phyloP scores from a whole-genome alignment of 2,888 invertebrate genomes.

The Blomia tropicalis region DNA sequence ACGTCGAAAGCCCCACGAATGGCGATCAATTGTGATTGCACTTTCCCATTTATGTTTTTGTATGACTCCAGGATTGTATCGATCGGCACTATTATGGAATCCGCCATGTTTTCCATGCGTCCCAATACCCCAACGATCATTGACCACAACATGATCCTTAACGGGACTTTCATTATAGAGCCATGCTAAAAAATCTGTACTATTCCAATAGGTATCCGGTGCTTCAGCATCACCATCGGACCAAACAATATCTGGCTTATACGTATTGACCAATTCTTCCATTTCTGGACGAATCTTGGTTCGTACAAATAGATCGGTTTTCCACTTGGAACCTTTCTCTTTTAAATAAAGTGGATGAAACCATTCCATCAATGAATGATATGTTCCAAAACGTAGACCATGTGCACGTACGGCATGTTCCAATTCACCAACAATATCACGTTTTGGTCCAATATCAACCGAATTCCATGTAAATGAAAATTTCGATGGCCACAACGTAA shows the following conservation, averaged over 20 bases:
- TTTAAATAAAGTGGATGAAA: conserved; percentile 37
- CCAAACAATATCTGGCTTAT: conserved; percentile 62
- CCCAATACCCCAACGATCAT: conserved; percentile 79
- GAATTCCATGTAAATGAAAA: conserved; percentile 40
- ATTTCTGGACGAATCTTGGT: conserved; percentile 30
- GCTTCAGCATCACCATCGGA: conserved; percentile 92
- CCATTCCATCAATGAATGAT: conserved; percentile 39
- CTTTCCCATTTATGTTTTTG: conserved; percentile 84
- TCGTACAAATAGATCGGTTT: conserved; percentile 49
- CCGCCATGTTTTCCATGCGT: conserved; percentile 71
- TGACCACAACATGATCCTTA: conserved; percentile 67
- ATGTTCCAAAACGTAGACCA: conserved; percentile 34
- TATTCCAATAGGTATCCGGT: conserved; percentile 60
- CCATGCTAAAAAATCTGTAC: conserved; percentile 72
- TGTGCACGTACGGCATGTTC: conserved; percentile 29
- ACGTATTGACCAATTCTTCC: conserved; percentile 32
- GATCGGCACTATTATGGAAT: conserved; percentile 66
- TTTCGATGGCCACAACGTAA: conserved; percentile 38
- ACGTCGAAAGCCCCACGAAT: conserved; percentile 70
- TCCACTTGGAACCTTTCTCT: conserved; percentile 46
- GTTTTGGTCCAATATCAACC: conserved; percentile 37
- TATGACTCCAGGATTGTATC: conserved; percentile 54
- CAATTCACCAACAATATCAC: conserved; percentile 36
- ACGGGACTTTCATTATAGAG: conserved; percentile 60
- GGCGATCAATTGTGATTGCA: conserved; percentile 69